Evolutionary conservation across 2,113 vertebrate species (phyloP).

Genomic region (Morone chrysops): DNA sequence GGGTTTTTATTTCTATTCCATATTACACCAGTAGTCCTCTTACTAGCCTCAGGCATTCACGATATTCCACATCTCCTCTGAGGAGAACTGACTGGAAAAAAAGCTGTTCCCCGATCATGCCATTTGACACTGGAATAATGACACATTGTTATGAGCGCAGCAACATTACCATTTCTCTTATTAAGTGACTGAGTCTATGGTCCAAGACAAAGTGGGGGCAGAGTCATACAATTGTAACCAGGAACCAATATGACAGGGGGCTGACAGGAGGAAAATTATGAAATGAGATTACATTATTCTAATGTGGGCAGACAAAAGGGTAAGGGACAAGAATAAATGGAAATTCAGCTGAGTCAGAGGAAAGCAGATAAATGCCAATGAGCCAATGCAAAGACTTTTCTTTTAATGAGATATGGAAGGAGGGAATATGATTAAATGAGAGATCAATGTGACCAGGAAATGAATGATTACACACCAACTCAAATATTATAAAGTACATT

Average conservation of each 20-base stretch:
- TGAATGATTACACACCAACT: slow-evolving; percentile 51
- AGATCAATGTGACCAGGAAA: slow-evolving; percentile 61
- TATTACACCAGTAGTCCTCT: slow-evolving; percentile 22
- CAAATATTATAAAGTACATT: slow-evolving; percentile 45
- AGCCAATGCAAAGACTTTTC: slow-evolving; percentile 66
- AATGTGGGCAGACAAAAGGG: slow-evolving; percentile 72
- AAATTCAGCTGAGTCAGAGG: slow-evolving; percentile 75
- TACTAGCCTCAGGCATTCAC: slow-evolving; percentile 12
- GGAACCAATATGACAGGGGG: slow-evolving; percentile 61
- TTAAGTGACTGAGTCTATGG: slow-evolving; percentile 53
- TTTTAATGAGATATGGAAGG: slow-evolving; percentile 69
- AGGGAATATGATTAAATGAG: slow-evolving; percentile 54
- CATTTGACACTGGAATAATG: slow-evolving; percentile 63
- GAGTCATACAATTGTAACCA: slow-evolving; percentile 69
- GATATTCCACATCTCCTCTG: slow-evolving; percentile 23
- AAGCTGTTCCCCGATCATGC: slow-evolving; percentile 40
- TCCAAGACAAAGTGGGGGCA: slow-evolving; percentile 57
- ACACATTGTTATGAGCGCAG: slow-evolving; percentile 52
- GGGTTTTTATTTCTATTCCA: slow-evolving; percentile 40
- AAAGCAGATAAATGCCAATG: slow-evolving; percentile 76
- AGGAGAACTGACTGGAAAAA: slow-evolving; percentile 35
- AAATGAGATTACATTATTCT: slow-evolving; percentile 77
- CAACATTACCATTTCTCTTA: slow-evolving; percentile 55
- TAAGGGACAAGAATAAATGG: slow-evolving; percentile 73
- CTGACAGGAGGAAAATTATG: slow-evolving; percentile 64